These are phyloP conservation scores for Peromyscus eremicus DNA, from an alignment of 2,797 vertebrate species.

Conservation along the genomic window DNA sequence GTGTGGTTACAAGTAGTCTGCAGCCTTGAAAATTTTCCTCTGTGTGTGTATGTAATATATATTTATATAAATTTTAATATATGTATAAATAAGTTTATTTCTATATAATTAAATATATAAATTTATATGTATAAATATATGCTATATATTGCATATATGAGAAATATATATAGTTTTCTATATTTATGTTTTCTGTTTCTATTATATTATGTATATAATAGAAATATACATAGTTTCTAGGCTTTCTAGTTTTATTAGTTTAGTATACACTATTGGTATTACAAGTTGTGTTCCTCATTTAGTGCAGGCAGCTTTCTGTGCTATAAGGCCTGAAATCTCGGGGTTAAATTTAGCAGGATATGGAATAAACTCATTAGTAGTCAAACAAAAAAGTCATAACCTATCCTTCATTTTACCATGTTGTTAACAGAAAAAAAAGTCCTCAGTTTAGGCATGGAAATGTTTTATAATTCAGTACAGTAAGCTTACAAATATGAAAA, in stretches of 20 bases:
- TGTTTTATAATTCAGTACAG: not conserved
- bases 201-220: not conserved
- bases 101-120: not conserved
- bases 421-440: not conserved
- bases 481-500: slow-evolving; percentile 26
- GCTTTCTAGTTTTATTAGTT: slow-evolving; percentile 29
- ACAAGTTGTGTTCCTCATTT: not conserved
- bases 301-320: not conserved
- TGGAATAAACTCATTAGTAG: not conserved
- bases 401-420: not conserved
- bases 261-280: not conserved
- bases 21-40: not conserved
- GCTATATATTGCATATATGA: not conserved
- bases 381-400: slow-evolving; percentile 1
- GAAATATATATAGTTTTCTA: not conserved
- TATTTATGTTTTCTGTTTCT: not conserved
- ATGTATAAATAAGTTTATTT: not conserved
- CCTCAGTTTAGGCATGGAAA: not conserved
- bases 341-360: not conserved
- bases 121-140: not conserved
- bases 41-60: not conserved
- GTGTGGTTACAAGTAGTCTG: not conserved
- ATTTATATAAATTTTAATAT: not conserved
- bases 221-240: not conserved
- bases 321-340: not conserved